These are phyloP conservation scores for Okapia johnstoni DNA, from an alignment of 2,113 vertebrate species.

Conservation along the genomic window DNA sequence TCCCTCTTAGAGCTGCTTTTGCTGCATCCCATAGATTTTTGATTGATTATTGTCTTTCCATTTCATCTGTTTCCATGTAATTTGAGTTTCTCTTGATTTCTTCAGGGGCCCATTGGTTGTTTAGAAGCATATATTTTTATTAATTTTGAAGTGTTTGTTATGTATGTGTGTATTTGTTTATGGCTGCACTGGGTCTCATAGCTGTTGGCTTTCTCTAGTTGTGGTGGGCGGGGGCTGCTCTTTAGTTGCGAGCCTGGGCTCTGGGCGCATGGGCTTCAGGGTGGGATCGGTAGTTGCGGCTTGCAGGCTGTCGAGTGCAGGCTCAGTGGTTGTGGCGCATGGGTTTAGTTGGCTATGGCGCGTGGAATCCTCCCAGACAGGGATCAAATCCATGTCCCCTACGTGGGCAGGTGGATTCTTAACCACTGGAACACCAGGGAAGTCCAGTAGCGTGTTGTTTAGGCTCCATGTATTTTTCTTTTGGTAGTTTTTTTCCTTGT, in stretches of 20 bases:
- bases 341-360: neutral
- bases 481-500: neutral
- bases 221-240: neutral
- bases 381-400: neutral
- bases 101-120: neutral
- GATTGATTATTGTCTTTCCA: neutral
- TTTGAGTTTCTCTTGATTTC: neutral
- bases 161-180: neutral
- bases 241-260: neutral
- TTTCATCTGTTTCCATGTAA: neutral
- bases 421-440: neutral
- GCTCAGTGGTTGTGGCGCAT: neutral
- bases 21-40: neutral
- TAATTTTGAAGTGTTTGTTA: neutral
- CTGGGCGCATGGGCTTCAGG: neutral
- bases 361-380: neutral
- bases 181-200: neutral
- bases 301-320: too few relatives aligned
- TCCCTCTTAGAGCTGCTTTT: neutral
- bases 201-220: neutral
- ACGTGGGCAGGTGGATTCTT: neutral
- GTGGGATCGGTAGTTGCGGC: neutral
- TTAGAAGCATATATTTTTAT: neutral
- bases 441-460: neutral
- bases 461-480: neutral